Base-by-base conservation (phyloP, 2,113 vertebrate species). In the Camelus bactrianus region DNA sequence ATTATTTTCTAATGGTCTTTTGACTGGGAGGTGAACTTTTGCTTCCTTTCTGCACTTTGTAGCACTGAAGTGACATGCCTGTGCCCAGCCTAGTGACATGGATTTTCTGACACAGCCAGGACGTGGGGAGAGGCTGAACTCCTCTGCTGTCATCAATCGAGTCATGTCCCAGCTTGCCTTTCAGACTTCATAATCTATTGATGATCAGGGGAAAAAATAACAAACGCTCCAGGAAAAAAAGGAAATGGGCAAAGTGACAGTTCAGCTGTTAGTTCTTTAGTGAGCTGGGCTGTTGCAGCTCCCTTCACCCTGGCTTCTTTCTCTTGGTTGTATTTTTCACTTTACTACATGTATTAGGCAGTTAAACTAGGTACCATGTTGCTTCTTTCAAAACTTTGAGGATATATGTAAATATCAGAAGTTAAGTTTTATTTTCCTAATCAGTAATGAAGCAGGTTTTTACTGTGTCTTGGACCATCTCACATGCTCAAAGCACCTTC, bases 161-260 rank as follows among this genome's bases (percentile, higher is more conserved):
- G 64, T 35, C 79, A 46, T 76, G 95, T 82, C 79, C 64, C 50
- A 65, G 52, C 85, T 88, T 94, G 81, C 64, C 85, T 91, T 60
- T 85, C 60, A 81, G 19, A 48, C n/a, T 85, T 48, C 75, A 83
- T 50, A 80, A 80, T 35, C 62, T 80, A 0, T 58, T 42, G 70
- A 50, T 81, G 72, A 91, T 38, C 38, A 64, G 81, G 46, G 70
- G 76, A 12, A 86, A 70, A 54, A 92, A 42, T 38, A 60, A 54
- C 72, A 58, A 58, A 38, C 1, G 4, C 13, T 77, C 22, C 26
- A 28, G 67, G 38, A 20, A 38, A 16, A 35, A 54, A 54, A 30
- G 52, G 42, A 93, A 70, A 9, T 50, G 0, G 69, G 62, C 32
- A 0, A 2, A 22, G 2, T 22, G 24, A 17, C 32, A 48, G 35